Evolutionary conservation across 2,888 invertebrate species (phyloP), one percentile per base, ranked within the genome.

Genomic region (Trichacis sp.): DNA sequence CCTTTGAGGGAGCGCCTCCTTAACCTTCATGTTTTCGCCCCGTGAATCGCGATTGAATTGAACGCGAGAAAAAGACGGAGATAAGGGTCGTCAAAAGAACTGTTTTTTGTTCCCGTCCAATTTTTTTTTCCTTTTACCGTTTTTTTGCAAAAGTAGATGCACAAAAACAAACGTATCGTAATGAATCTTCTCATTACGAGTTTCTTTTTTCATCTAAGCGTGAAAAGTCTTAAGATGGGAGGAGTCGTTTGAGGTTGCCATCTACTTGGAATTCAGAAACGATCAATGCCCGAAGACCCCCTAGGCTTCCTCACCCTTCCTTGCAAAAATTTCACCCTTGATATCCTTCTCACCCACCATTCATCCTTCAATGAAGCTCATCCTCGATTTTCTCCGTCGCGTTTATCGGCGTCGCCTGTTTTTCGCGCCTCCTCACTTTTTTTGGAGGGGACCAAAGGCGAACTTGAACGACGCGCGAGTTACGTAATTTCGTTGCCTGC

Each of bases 221-320:
- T 3, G 8, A 24, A 24, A 24, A 24, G 24, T 24, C 51, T 15
- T 53, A 65, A 68, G 69, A 71, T 71, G 71, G 67, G 74, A 73
- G 68, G 75, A 73, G 73, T 72, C 69, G 73, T 73, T 73, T 64
- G 70, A 71, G 71, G 75, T 70, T 72, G 70, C 72, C 75, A 74
- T 78, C 79, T 73, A 80, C 75, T 79, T 75, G 77, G 79, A 80
- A 81, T 80, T 80, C 77, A 79, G 79, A 79, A 80, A 78, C 80
- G 81, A 81, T 80, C 80, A 76, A 81, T 80, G 81, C 77, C 75
- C 70, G 73, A 65, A 69, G 63, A 70, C 64, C 66, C 73, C 68
- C 60, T 68, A 54, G 47, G 51, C 43, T 63, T 64, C 62, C 47
- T 54, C 38, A 58, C 67, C 69, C 69, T 69, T 64, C 55, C 63